A percentile compares a stretch with the other conserved stretches of the same genome.
These are phyloP conservation scores for Hyphantria cunea DNA, from an alignment of 1,140 invertebrate genomes.

Conservation along the genomic window DNA sequence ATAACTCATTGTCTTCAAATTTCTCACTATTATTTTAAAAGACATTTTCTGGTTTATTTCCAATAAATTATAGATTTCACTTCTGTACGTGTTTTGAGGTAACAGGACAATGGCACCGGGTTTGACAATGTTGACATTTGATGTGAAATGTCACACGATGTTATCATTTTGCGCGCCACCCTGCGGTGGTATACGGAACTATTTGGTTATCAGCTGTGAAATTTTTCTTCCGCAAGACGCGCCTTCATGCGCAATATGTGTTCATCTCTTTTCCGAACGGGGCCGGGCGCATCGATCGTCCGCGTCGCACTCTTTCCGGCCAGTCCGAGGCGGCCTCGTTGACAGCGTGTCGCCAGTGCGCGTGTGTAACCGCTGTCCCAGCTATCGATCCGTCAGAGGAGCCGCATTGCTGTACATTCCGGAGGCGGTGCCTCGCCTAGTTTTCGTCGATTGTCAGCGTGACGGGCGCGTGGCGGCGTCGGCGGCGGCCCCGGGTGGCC, in stretches of 20 bases:
- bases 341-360: slow-evolving; percentile 62
- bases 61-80: slow-evolving; percentile 14
- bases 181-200: slow-evolving; percentile 43
- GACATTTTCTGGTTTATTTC: slow-evolving; percentile 48
- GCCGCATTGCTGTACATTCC: slow-evolving; percentile 81
- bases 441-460: slow-evolving; percentile 74
- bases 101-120: neutral
- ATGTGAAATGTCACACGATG: slow-evolving; percentile 48
- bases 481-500: slow-evolving; percentile 66
- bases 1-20: slow-evolving; percentile 63
- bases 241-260: slow-evolving; percentile 65
- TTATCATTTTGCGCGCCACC: slow-evolving; percentile 50
- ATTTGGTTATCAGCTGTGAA: slow-evolving; percentile 64
- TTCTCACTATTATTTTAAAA: slow-evolving; percentile 57
- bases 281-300: slow-evolving; percentile 56
- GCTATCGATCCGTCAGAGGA: slow-evolving; percentile 75
- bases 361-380: slow-evolving; percentile 57
- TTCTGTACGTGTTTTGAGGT: slow-evolving; percentile 29
- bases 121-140: slow-evolving; percentile 32
- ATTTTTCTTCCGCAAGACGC: slow-evolving; percentile 61
- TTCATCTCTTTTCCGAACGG: slow-evolving; percentile 70
- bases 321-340: slow-evolving; percentile 43
- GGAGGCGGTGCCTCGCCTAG: slow-evolving; percentile 76
- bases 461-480: slow-evolving; percentile 73
- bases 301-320: slow-evolving; percentile 59